phyloP scores from a whole-genome alignment of 2,888 invertebrate species.

The Eremobia ochroleuca region DNA sequence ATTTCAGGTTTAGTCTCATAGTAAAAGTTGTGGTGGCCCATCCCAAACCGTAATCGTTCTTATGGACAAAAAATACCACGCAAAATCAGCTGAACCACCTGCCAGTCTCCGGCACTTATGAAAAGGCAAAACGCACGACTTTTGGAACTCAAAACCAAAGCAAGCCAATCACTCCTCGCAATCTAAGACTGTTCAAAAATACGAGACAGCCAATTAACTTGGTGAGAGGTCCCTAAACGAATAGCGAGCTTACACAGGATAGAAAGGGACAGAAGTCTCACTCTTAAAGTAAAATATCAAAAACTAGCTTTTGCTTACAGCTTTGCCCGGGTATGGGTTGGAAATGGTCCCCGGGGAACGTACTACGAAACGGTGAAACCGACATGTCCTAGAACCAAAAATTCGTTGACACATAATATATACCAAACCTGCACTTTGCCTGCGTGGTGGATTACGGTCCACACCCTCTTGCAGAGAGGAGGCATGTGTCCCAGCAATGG shows the following conservation, averaged over 20 bases:
- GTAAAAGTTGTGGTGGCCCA: too few relatives aligned
- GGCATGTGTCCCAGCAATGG: too few relatives aligned
- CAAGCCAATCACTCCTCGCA: slow-evolving; percentile 51
- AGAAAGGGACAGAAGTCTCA: slow-evolving; percentile 21
- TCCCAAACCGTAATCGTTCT: too few relatives aligned
- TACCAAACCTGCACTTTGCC: too few relatives aligned
- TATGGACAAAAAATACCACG: too few relatives aligned
- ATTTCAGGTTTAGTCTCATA: too few relatives aligned
- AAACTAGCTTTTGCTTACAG: neutral
- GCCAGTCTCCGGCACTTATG: neutral
- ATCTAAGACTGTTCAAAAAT: slow-evolving; percentile 59
- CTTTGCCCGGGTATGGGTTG: neutral
- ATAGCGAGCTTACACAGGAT: neutral
- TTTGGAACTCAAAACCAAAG: slow-evolving; percentile 48
- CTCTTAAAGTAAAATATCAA: neutral
- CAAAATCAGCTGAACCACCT: too few relatives aligned
- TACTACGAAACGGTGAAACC: neutral
- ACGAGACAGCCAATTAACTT: slow-evolving; percentile 55
- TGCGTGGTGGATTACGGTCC: too few relatives aligned
- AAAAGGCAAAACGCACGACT: slow-evolving; percentile 24
- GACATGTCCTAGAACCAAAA: too few relatives aligned
- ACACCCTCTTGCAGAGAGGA: too few relatives aligned
- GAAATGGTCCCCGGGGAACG: neutral
- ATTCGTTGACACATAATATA: too few relatives aligned
- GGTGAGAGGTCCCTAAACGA: slow-evolving; percentile 43